These are phyloP conservation scores for Chionodraco myersi DNA, from an alignment of 2,113 vertebrate genomes.

Conservation along the genomic window DNA sequence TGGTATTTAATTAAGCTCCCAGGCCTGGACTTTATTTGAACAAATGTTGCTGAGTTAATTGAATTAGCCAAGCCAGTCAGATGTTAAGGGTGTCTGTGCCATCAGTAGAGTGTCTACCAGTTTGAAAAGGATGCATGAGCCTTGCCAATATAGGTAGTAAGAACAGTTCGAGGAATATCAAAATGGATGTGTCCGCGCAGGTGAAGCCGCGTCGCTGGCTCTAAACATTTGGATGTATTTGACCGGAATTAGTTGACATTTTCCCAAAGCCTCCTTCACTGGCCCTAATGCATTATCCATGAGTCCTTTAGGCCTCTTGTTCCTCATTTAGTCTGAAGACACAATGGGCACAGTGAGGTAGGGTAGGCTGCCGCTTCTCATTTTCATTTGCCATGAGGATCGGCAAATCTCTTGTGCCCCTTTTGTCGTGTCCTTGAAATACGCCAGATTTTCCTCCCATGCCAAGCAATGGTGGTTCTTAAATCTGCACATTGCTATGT, in stretches of 20 bases:
- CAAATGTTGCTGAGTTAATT: slow-evolving; percentile 64
- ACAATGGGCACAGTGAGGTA: neutral
- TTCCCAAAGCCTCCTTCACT: slow-evolving; percentile 4
- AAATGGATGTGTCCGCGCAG: slow-evolving; percentile 16
- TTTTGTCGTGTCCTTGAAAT: slow-evolving; percentile 4
- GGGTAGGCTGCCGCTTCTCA: slow-evolving; percentile 4
- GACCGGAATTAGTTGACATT: slow-evolving; percentile 7
- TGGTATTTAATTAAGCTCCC: slow-evolving; percentile 63
- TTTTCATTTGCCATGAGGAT: slow-evolving; percentile 15
- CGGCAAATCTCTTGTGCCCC: neutral
- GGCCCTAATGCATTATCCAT: slow-evolving; percentile 19
- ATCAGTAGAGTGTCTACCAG: slow-evolving; percentile 14
- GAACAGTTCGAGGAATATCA: slow-evolving; percentile 12
- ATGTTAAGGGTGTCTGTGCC: slow-evolving; percentile 37
- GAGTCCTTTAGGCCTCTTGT: neutral
- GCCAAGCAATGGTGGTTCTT: slow-evolving; percentile 2
- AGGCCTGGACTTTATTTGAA: slow-evolving; percentile 64
- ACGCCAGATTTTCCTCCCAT: neutral
- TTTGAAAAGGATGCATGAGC: slow-evolving; percentile 47
- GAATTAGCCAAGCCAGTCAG: slow-evolving; percentile 57
- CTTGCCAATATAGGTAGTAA: slow-evolving; percentile 5
- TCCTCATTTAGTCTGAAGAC: slow-evolving; percentile 27
- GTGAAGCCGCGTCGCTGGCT: neutral
- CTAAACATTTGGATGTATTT: neutral
- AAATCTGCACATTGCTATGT: neutral